Evolutionary conservation across 2,888 invertebrate species (phyloP).

Genomic region (Maniola hyperantus): DNA sequence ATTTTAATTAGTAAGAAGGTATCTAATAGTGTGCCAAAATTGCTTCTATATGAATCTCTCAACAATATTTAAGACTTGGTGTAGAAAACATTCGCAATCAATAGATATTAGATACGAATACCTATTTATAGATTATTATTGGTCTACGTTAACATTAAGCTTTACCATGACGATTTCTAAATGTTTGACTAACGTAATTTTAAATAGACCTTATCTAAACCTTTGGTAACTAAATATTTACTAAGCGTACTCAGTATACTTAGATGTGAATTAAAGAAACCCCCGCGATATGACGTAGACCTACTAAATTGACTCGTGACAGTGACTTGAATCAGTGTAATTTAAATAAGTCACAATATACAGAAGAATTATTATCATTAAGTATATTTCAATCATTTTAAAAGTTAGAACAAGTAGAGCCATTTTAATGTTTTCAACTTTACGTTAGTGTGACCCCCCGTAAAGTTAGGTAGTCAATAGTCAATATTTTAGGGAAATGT

Average conservation of each 20-base stretch:
- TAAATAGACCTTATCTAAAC: background rate
- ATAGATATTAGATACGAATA: conserved; percentile 2
- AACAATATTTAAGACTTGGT: background rate
- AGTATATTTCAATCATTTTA: conserved; percentile 15
- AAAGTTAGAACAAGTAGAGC: conserved; percentile 12
- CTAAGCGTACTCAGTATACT: background rate
- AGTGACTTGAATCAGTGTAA: conserved; percentile 13
- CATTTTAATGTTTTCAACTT: background rate
- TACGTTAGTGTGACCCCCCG: too few relatives aligned
- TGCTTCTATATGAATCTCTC: background rate
- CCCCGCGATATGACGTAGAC: conserved; percentile 25
- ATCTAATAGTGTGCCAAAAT: conserved; percentile 2
- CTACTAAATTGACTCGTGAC: conserved; percentile 31
- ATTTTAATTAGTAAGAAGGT: background rate
- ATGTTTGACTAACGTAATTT: background rate
- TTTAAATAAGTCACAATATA: conserved; percentile 26
- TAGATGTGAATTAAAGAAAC: conserved; percentile 8
- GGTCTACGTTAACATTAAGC: background rate
- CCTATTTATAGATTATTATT: background rate
- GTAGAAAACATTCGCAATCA: conserved; percentile 15
- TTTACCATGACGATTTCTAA: background rate
- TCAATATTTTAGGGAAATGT: too few relatives aligned
- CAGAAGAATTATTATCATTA: conserved; percentile 15
- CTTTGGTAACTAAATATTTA: conserved; percentile 12
- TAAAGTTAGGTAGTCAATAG: too few relatives aligned